Conservation (phyloP, 2,888 invertebrate species). For the Leptothorax acervorum region DNA sequence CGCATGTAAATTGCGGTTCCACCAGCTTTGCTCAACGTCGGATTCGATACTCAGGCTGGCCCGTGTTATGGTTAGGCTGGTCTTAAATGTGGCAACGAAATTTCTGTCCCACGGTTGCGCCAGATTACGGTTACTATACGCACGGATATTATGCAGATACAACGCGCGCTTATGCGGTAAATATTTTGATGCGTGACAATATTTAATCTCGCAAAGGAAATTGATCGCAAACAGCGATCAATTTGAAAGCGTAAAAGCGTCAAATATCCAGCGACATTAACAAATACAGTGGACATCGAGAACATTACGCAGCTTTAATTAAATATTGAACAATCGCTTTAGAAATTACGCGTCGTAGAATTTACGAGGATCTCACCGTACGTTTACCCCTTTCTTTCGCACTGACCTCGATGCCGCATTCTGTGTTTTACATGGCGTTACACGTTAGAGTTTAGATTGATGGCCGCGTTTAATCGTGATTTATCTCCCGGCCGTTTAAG, state of each 20-base stretch:
- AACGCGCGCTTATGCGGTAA: background rate
- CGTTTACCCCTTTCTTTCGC: background rate
- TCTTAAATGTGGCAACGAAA: constrained; percentile 60
- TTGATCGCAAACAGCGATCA: background rate
- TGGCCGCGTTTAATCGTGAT: constrained; percentile 50
- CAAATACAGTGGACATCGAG: background rate
- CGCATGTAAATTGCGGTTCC: constrained; percentile 64
- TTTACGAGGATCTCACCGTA: background rate
- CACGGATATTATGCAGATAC: constrained; percentile 12
- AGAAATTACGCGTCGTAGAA: background rate
- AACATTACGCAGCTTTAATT: background rate
- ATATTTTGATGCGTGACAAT: background rate
- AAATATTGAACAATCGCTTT: background rate
- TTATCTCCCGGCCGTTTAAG: constrained; percentile 42
- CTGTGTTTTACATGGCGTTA: constrained; percentile 24
- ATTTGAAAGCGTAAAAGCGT: constrained; percentile 19
- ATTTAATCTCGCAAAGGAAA: constrained; percentile 13
- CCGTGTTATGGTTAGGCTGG: constrained; percentile 45
- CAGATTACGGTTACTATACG: constrained; percentile 47
- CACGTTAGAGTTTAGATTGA: constrained; percentile 34
- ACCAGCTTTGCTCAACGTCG: constrained; percentile 56
- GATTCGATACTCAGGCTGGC: constrained; percentile 50
- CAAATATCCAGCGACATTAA: background rate
- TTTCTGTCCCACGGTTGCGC: constrained; percentile 47
- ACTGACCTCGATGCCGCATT: background rate